Evolutionary conservation across 2,888 invertebrate genomes (phyloP), one percentile per base, ranked within the genome.

Genomic region (Spatulosminthurus flaviceps): DNA sequence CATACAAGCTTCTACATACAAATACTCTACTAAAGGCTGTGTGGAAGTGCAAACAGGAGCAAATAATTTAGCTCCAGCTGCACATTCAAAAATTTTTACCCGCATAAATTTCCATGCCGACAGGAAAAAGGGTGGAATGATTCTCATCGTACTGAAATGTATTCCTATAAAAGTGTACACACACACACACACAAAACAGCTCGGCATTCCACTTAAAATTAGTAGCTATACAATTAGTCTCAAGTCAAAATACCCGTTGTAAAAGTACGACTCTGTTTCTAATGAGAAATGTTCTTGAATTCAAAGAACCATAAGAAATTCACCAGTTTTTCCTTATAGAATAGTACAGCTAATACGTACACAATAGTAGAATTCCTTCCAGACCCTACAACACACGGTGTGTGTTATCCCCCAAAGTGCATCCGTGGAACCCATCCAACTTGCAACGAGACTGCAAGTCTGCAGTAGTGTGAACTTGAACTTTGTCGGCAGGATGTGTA

Each of bases 371-470:
- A n/a, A 51, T 51, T 9, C n/a, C 5, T 19, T 19, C 51, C n/a
- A 11, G 16, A 9, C 2, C 51, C 5, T n/a, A 51, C 9, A n/a
- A 19, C 16, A 51, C 16, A 16, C n/a, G 16, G 16, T 51, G 51
- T 51, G n/a, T 9, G 51, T 51, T 51, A 51, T 51, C 2, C 4
- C 26, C 26, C 24, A 64, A 64, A 64, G 64, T 64, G 21, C 64
- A 64, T 51, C 51, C 51, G 16, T 64, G 64, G 64, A 64, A 64
- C 64, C n/a, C n/a, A 22, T 64, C 64, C 64, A 64, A 64, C 34
- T 34, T 34, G 5, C 34, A 34, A 34, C 9, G 64, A 9, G 11
- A 64, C 24, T 64, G 64, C 64, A 64, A n/a, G n/a, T n/a, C 24
- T 13, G 34, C 4, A 51, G 1, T 51, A 13, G 9, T 9, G 41